Evolutionary conservation across 2,888 invertebrate genomes (phyloP), one percentile per base, ranked within the genome.

Genomic region (Chelonus formosanus): DNA sequence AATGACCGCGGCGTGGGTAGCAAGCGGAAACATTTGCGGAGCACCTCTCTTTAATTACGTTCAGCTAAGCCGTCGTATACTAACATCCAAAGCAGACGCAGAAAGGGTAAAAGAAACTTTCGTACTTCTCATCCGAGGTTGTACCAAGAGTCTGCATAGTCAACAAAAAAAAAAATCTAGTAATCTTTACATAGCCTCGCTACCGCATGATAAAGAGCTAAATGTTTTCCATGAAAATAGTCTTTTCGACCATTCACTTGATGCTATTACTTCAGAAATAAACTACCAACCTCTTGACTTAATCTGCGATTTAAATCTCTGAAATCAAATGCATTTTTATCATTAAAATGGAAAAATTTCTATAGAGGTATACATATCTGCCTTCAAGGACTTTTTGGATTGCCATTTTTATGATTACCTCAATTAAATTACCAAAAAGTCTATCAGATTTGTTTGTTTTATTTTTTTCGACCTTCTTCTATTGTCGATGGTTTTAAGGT

Each of bases 31-130:
- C 73, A 74, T 73, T 73, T 67, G 70, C 72, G 71, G 67, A 64
- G 69, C 68, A 63, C 69, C 69, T 71, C 74, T 73, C 74, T 77
- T 77, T 76, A 78, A 78, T 78, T 76, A 74, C 74, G 70, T 65
- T 70, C 48, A 44, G 58, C 44, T 70, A 54, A 48, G 58, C 45
- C 67, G 53, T 56, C 57, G 55, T 48, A 53, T 47, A 55, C 4
- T 44, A 55, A 53, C 65, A 43, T 44, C 63, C 61, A 63, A 67
- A 57, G 52, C 61, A 59, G 67, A 43, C 63, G 65, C 69, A 68
- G 68, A 64, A 70, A 61, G 44, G 34, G 31, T 45, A 44, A 58
- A 7, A 70, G 73, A 73, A 74, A 74, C 70, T 73, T 59, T 59
- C 43, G 40, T 47, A 10, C 36, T 48, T 54, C 47, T 58, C 54